Evolutionary conservation across 1,140 invertebrate genomes (phyloP).

Genomic region (Drosophila tristis): DNA sequence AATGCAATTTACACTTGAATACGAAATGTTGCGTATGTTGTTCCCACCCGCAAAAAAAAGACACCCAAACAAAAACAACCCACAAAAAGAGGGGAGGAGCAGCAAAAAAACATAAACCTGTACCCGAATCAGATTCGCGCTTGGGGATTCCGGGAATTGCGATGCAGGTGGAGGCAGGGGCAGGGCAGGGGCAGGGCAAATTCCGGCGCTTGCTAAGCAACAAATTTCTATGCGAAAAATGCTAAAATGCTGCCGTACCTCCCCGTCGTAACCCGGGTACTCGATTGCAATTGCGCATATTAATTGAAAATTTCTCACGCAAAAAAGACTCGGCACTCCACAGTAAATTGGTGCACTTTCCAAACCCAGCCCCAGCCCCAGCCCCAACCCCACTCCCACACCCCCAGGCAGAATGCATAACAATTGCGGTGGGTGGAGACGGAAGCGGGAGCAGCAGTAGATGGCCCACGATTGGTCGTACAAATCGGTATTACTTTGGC

Average conservation of each 20-base stretch:
- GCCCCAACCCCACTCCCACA: too few relatives aligned
- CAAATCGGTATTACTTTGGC: slow-evolving; percentile 53
- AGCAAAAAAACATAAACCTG: slow-evolving; percentile 56
- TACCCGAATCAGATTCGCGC: slow-evolving; percentile 17
- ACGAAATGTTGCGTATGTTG: slow-evolving; percentile 53
- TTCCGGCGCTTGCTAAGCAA: slow-evolving; percentile 26
- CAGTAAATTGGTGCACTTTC: slow-evolving; percentile 28
- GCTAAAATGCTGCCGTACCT: slow-evolving; percentile 45
- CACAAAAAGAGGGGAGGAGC: background rate
- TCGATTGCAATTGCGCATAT: slow-evolving; percentile 71
- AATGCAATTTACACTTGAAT: slow-evolving; percentile 78
- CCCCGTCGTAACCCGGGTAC: background rate
- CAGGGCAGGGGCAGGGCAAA: background rate
- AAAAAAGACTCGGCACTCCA: slow-evolving; percentile 41
- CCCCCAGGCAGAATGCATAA: slow-evolving; percentile 35
- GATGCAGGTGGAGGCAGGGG: too few relatives aligned
- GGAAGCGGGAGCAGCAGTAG: background rate
- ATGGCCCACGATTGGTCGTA: slow-evolving; percentile 11
- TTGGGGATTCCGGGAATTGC: slow-evolving; percentile 14
- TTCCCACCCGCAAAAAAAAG: too few relatives aligned
- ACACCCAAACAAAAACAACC: slow-evolving; percentile 9
- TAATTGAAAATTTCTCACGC: slow-evolving; percentile 77
- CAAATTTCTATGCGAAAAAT: slow-evolving; percentile 68
- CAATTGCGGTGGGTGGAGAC: slow-evolving; percentile 8
- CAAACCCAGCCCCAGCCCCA: background rate